These are phyloP conservation scores for Tyrannus savana DNA, from an alignment of 2,113 vertebrate genomes.

Conservation along the genomic window DNA sequence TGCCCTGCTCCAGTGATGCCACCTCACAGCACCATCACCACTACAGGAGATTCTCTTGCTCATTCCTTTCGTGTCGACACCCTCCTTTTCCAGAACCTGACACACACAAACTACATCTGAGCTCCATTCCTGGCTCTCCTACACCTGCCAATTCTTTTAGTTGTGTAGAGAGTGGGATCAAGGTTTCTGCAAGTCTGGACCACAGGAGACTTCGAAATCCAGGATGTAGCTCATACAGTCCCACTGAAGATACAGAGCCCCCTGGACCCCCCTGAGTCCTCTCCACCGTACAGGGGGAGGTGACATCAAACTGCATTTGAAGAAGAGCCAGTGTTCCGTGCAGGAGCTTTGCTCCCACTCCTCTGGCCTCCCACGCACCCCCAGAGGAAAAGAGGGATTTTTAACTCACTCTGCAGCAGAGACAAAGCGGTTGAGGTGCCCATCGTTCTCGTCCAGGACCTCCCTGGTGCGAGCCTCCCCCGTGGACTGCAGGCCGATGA, in stretches of 20 bases:
- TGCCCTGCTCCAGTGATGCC: background rate
- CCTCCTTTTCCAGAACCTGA: background rate
- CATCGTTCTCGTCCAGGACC: conserved; percentile 93
- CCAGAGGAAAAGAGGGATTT: background rate
- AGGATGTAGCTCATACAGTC: background rate
- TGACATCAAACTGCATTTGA: background rate
- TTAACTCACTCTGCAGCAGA: conserved; percentile 85
- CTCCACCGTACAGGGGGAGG: background rate
- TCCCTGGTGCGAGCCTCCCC: conserved; percentile 96
- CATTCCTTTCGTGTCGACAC: background rate
- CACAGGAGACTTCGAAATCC: background rate
- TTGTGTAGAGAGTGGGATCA: rapidly evolving
- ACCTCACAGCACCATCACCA: background rate
- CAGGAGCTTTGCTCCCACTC: background rate
- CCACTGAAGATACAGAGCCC: background rate
- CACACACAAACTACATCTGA: background rate
- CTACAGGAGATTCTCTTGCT: background rate
- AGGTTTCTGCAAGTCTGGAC: background rate
- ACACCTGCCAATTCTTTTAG: background rate
- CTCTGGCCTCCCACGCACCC: background rate
- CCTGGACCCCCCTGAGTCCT: background rate
- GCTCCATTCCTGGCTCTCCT: background rate
- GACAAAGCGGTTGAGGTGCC: conserved; percentile 91
- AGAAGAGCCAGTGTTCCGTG: rapidly evolving
- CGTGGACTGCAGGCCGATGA: conserved; percentile 95